These are phyloP conservation scores for Gallirallus australis DNA, from an alignment of 2,797 vertebrate species.

Conservation along the genomic window DNA sequence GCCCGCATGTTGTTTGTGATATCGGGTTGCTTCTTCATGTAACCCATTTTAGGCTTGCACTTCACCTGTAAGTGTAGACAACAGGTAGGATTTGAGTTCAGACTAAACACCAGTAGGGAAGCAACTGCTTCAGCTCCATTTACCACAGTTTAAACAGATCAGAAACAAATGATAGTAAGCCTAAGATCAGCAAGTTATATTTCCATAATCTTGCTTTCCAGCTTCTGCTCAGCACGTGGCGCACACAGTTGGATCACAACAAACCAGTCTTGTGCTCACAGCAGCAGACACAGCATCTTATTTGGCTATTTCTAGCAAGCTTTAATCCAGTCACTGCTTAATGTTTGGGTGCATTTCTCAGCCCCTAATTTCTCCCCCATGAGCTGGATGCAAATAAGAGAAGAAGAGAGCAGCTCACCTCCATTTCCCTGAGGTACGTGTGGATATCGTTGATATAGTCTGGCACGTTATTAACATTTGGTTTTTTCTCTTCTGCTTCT, in stretches of 20 bases:
- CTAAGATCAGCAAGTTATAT: background rate
- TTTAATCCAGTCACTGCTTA: background rate
- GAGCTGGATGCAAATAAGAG: background rate
- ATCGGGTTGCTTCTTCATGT: constrained; percentile 98
- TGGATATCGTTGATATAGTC: constrained; percentile 93
- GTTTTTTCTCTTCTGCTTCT: constrained; percentile 86
- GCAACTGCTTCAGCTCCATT: background rate
- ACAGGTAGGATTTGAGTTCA: background rate
- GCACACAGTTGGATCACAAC: background rate
- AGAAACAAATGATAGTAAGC: background rate
- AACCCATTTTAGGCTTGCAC: constrained; percentile 90
- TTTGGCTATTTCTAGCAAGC: background rate
- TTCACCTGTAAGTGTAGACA: constrained; percentile 82
- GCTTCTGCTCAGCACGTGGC: background rate
- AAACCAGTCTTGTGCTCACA: background rate
- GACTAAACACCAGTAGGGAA: background rate
- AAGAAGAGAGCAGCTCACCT: constrained; percentile 79
- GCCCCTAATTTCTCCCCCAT: background rate
- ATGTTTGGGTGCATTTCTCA: background rate
- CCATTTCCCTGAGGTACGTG: constrained; percentile 91
- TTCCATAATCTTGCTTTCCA: background rate
- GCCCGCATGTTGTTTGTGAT: constrained; percentile 98
- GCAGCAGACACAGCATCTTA: background rate
- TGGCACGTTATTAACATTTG: constrained; percentile 83
- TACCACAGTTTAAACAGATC: background rate